phyloP scores from a whole-genome alignment of 30 jellyfish, hydroid and myxozoan species.

The Hydra vulgaris region DNA sequence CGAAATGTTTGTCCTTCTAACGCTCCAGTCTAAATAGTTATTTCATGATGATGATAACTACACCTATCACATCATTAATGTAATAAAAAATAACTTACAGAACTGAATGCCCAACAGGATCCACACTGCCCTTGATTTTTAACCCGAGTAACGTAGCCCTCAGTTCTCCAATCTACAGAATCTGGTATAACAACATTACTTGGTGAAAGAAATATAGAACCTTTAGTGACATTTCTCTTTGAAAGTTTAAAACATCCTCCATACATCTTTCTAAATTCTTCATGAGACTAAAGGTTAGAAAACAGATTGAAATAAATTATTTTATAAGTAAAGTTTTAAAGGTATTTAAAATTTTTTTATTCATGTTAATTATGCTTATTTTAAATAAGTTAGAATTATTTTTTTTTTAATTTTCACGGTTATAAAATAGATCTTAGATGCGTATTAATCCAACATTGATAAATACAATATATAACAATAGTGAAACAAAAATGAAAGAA shows the following conservation, averaged over 20 bases:
- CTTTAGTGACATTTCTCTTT: constrained; percentile 22
- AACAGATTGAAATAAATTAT: not conserved
- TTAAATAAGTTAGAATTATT: no score
- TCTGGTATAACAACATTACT: constrained; percentile 56
- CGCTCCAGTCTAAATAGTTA: constrained; percentile 80
- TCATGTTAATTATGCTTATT: no score
- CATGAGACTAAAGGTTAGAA: constrained; percentile 33
- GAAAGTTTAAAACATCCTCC: constrained; percentile 80
- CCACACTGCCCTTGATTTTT: constrained; percentile 98
- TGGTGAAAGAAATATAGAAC: constrained; percentile 35
- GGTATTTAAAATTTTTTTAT: not conserved
- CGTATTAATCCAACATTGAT: no score
- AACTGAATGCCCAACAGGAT: constrained; percentile 91
- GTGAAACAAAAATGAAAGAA: no score
- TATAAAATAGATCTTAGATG: no score
- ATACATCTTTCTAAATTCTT: constrained; percentile 56
- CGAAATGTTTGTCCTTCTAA: constrained; percentile 84
- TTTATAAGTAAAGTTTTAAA: not conserved
- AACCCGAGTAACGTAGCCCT: constrained; percentile 88
- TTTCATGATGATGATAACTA: no score
- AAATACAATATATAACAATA: no score
- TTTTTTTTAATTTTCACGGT: no score
- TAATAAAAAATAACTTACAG: constrained; percentile 39
- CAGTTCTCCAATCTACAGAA: constrained; percentile 81
- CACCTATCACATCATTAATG: no score